These are phyloP conservation scores for Liasis olivaceus DNA, from an alignment of 2,797 vertebrate genomes.

Conservation along the genomic window DNA sequence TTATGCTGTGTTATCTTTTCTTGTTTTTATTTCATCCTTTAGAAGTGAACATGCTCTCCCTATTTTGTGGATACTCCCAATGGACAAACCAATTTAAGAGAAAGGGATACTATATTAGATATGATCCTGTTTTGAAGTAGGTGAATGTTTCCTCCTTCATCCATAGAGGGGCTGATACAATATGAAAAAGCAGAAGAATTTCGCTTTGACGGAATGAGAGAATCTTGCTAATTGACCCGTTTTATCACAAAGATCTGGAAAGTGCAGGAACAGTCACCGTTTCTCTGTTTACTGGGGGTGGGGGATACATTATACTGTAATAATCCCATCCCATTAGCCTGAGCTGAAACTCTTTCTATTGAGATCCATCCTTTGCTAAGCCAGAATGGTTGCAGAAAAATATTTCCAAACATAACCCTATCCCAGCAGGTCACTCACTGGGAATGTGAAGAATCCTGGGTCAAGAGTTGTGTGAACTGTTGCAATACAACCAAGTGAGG, in stretches of 20 bases:
- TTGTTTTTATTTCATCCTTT: not conserved
- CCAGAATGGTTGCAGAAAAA: not conserved
- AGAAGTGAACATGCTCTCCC: not conserved
- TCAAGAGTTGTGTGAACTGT: not conserved
- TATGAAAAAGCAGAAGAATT: not conserved
- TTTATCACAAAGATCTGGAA: not conserved
- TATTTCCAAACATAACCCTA: not conserved
- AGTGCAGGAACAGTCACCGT: not conserved
- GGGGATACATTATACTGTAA: not conserved
- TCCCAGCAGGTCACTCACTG: not conserved
- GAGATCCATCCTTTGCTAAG: not conserved
- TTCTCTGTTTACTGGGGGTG: not conserved
- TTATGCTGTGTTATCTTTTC: not conserved
- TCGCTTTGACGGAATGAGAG: not conserved
- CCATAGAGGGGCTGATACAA: not conserved
- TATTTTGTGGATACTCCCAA: not conserved
- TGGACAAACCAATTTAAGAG: not conserved
- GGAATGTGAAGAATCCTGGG: not conserved
- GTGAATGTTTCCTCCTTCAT: not conserved
- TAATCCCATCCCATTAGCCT: not conserved
- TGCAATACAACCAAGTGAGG: not conserved
- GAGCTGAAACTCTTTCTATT: not conserved
- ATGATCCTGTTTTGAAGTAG: fast-evolving
- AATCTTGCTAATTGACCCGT: not conserved
- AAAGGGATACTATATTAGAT: not conserved